Conservation (phyloP, 2,888 invertebrate species). For the Onchidella celtica region DNA sequence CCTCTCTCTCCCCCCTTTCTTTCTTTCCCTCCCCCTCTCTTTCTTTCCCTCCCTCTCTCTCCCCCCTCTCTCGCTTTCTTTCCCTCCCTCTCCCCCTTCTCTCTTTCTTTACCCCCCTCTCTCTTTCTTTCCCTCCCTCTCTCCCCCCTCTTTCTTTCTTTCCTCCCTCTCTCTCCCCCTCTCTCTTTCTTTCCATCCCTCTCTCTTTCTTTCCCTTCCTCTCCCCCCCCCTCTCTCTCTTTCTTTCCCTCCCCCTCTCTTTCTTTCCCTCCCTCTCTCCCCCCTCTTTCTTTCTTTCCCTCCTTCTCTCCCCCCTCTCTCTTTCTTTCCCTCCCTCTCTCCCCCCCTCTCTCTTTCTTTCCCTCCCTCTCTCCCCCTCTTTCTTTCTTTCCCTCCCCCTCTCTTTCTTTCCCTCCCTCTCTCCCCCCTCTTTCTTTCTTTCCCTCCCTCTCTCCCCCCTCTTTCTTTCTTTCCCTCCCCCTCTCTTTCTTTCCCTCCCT, state of each 20-base stretch:
- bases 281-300: not conserved
- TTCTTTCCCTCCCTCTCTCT: not conserved
- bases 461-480: too few species aligned
- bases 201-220: not conserved
- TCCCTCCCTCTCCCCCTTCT: too few species aligned
- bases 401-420: too few species aligned
- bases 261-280: not conserved
- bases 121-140: too few species aligned
- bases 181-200: not conserved
- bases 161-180: not conserved
- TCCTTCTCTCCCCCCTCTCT: constrained; percentile 6
- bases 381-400: too few species aligned
- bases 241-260: not conserved
- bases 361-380: not conserved
- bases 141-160: too few species aligned
- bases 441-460: not conserved
- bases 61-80: too few species aligned
- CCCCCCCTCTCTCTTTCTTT: constrained; percentile 6
- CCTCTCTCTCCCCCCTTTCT: not conserved
- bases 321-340: not conserved
- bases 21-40: not conserved
- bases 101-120: not conserved
- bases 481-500: too few species aligned
- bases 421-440: constrained; percentile 1
- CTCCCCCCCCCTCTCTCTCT: not conserved